Evolutionary conservation across 1,140 invertebrate species (phyloP), one percentile per base, ranked within the genome.

Genomic region (Theocolax elegans): DNA sequence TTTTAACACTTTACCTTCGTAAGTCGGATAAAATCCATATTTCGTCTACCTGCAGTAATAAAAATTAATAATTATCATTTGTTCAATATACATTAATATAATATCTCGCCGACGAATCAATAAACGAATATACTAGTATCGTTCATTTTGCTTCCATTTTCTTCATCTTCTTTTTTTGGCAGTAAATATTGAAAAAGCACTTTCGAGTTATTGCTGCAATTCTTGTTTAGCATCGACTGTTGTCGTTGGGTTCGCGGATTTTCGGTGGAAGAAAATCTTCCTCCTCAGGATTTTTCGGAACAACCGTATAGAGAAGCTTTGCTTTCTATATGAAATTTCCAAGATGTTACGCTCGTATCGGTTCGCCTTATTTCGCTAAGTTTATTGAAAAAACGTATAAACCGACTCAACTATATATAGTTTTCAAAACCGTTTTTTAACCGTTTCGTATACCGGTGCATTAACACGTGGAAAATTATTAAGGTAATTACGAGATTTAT

Each of bases 131-230:
- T 64, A 12, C 29, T 15, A 7, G 17, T 42, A 40, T 58, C 54
- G 10, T 51, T 29, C 48, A 25, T 51, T 29, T 54, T 17, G 25
- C 31, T 19, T 44, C 49, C 1, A 19, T 10, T 66, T 35, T 35
- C 10, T 35, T 35, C 10, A 35, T 10, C 31, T 35, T 35, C 10
- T 35, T 35, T 31, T 21, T 25, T 19, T 21, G 25, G 19, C 40
- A 15, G 21, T 21, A 56, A 66, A 66, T 66, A 56, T 66, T 46
- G 64, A 59, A 13, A 68, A 51, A 60, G 54, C 56, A 60, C 56
- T 68, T 68, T 60, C 56, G 17, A 68, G 46, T 68, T 60, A 60
- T 59, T 51, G 66, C 56, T 23, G 19, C n/a, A n/a, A 60, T 51
- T 60, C 42, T 59, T 48, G 19, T 59, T 67, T 67, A 67, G 42